A percentile compares a stretch with the other conserved stretches of the same genome.
phyloP scores from a whole-genome alignment of 1,140 invertebrate species.

The Aphidius ervi region DNA sequence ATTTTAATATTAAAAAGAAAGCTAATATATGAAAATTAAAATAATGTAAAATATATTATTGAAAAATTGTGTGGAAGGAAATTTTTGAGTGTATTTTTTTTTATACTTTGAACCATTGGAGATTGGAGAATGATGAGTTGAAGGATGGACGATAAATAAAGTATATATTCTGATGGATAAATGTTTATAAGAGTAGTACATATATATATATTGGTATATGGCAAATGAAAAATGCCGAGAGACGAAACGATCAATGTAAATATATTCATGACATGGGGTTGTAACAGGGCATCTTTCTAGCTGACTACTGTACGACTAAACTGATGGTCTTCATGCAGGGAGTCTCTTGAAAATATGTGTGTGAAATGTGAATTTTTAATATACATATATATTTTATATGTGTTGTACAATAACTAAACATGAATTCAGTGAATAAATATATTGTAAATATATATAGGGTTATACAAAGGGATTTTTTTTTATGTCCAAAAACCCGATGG shows the following conservation, averaged over 20 bases:
- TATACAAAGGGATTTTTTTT: conserved; percentile 19
- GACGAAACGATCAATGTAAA: conserved; percentile 53
- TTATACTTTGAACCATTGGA: conserved; percentile 17
- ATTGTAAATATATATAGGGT: conserved; percentile 3
- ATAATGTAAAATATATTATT: no score
- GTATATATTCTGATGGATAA: conserved; percentile 26
- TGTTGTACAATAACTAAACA: neutral
- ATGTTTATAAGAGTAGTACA: neutral
- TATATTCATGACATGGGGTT: conserved; percentile 55
- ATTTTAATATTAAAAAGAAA: no score
- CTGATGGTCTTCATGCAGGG: neutral
- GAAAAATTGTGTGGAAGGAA: neutral
- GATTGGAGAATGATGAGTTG: conserved; percentile 28
- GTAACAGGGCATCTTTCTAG: conserved; percentile 28
- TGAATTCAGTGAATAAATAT: conserved; percentile 6
- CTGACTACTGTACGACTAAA: neutral
- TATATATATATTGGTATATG: conserved; percentile 21
- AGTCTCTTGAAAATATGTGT: neutral
- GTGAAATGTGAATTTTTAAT: no score
- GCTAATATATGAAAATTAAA: no score
- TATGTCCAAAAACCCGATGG: conserved; percentile 35
- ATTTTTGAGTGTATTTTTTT: conserved; percentile 6
- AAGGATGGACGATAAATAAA: conserved; percentile 38
- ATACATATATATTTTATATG: neutral
- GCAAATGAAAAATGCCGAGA: conserved; percentile 53